Base-by-base conservation (phyloP, 2,888 invertebrate species). In the Tetramorium bicarinatum region DNA sequence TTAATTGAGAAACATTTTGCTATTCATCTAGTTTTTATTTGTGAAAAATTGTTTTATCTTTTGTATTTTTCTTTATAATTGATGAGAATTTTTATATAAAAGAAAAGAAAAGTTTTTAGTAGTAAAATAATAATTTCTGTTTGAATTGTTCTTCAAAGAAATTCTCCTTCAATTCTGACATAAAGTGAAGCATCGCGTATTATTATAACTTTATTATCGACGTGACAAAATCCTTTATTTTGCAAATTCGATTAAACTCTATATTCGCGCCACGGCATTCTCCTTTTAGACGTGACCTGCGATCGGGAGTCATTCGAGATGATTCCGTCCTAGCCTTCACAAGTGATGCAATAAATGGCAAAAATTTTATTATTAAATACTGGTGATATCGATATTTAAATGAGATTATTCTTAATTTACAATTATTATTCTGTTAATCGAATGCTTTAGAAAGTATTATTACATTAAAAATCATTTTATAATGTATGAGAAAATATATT, bases 251-350 rank as follows among this genome's bases (percentile, higher is more conserved):
- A 77, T 77, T 77, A 77, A 77, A 67, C 29, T 77, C 76, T 66
- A 67, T 77, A 77, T 77, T 66, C 52, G 38, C 64, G 49, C 9
- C 41, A 15, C 6, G 54, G 38, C 29, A 52, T 77, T 77, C 54
- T 44, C 6, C n/a, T 77, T 77, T 77, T 77, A 77, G 67, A 77
- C 67, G 54, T 77, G 77, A 77, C 77, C 67, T 67, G n/a, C 13
- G 77, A 77, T 54, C 29, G 44, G 15, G 9, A 54, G 41, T n/a
- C 25, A 52, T 66, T 66, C 41, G 25, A 66, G 41, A 77, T 76
- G 1, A 13, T n/a, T 52, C 25, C 15, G 25, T 64, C 52, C 52
- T 54, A 54, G n/a, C 34, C 9, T 56, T 67, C 9, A 9, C 15
- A 41, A 77, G 15, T 1, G 9, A 1, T 3, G 18, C 41, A 41